Percentiles rank a stretch among this genome's conserved stretches.
phyloP scores from a whole-genome alignment of 2,113 vertebrate genomes.

The Varanus salvator region DNA sequence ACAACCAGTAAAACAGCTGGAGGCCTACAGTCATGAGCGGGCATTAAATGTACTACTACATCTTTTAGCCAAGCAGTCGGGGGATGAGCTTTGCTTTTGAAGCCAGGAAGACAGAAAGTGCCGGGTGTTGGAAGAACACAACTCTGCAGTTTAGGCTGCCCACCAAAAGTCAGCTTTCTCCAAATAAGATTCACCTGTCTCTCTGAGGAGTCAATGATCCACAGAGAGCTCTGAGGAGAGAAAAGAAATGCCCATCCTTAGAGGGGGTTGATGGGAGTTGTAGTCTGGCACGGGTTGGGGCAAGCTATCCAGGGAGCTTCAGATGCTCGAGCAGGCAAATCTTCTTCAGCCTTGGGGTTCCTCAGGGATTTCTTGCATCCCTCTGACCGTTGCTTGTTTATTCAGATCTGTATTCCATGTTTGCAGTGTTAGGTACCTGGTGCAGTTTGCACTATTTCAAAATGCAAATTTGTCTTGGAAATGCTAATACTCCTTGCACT shows the following conservation, averaged over 20 bases:
- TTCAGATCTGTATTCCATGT: too few relatives aligned
- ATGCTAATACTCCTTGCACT: too few relatives aligned
- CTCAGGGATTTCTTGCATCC: too few relatives aligned
- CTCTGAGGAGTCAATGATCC: constrained; percentile 31
- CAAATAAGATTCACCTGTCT: constrained; percentile 27
- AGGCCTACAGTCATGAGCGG: constrained; percentile 79
- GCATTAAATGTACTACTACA: constrained; percentile 74
- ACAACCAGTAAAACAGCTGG: constrained; percentile 86
- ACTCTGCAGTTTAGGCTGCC: constrained; percentile 67
- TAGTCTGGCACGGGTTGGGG: not conserved
- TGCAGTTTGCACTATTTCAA: too few relatives aligned
- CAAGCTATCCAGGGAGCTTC: not conserved
- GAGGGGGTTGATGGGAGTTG: not conserved
- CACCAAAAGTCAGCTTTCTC: constrained; percentile 15
- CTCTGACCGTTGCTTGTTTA: too few relatives aligned
- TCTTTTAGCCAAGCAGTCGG: constrained; percentile 72
- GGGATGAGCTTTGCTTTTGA: constrained; percentile 67
- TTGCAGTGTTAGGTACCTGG: too few relatives aligned
- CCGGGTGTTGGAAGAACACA: constrained; percentile 77
- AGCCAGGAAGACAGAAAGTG: constrained; percentile 58
- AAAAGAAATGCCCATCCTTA: not conserved
- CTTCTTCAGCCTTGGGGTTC: not conserved
- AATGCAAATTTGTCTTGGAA: too few relatives aligned
- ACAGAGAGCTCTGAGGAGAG: not conserved
- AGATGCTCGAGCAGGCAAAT: not conserved